Evolutionary conservation across 2,888 invertebrate species (phyloP).

Genomic region (Tinea semifulvella): DNA sequence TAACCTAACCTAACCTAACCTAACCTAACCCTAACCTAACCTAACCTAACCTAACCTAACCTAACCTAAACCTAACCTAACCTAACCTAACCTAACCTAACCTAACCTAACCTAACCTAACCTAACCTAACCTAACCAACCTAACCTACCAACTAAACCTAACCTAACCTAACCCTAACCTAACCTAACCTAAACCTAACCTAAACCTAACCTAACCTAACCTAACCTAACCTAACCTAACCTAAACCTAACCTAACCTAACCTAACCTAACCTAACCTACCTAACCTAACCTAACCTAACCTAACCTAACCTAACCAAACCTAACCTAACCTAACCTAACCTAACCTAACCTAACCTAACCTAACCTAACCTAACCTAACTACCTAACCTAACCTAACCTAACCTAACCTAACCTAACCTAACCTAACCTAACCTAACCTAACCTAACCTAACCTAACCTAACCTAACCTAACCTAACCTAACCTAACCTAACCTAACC

Average conservation of each 20-base stretch:
- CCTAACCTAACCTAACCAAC: conserved; percentile 22
- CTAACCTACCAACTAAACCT: conserved; percentile 16
- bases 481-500: conserved; percentile 18
- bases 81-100: conserved; percentile 13
- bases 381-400: conserved; percentile 18
- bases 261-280: conserved; percentile 3
- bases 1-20: conserved; percentile 14
- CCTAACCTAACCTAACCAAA: conserved; percentile 15
- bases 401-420: conserved; percentile 19
- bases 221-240: conserved; percentile 16
- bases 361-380: conserved; percentile 18
- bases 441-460: conserved; percentile 17
- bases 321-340: conserved; percentile 16
- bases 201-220: conserved; percentile 17
- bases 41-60: conserved; percentile 18
- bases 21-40: conserved; percentile 16
- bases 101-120: conserved; percentile 21
- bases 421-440: conserved; percentile 18
- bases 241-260: conserved; percentile 13
- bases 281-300: conserved; percentile 13
- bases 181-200: conserved; percentile 17
- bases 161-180: conserved; percentile 19
- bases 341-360: conserved; percentile 19
- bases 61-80: conserved; percentile 15
- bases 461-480: conserved; percentile 17